phyloP scores from a whole-genome alignment of 2,797 vertebrate species.

The Allobates femoralis region DNA sequence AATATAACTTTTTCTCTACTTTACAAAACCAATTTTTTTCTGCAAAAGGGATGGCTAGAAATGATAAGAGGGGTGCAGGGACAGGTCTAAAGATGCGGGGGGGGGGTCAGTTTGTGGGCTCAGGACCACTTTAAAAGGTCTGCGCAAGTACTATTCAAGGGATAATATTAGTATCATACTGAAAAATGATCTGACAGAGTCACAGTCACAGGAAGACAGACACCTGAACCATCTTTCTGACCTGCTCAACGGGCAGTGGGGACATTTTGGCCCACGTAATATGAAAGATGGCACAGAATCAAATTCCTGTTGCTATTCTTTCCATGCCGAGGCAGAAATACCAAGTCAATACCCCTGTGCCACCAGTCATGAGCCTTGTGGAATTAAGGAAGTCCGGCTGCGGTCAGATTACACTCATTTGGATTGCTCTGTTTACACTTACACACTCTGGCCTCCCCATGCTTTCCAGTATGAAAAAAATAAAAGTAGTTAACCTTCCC shows the following conservation, averaged over 20 bases:
- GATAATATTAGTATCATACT: too few species aligned
- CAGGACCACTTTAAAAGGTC: too few species aligned
- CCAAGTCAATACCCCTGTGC: slow-evolving; percentile 32
- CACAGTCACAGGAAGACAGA: slow-evolving; percentile 26
- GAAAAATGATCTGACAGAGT: too few species aligned
- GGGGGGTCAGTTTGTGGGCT: too few species aligned
- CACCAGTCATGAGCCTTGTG: slow-evolving; percentile 46
- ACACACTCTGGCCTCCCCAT: neutral
- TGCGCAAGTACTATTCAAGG: too few species aligned
- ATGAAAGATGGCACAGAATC: slow-evolving; percentile 43
- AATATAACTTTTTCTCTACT: too few species aligned
- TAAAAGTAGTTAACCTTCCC: slow-evolving; percentile 8
- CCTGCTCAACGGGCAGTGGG: slow-evolving; percentile 27
- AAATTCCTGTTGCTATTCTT: slow-evolving; percentile 48
- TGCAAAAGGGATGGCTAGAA: too few species aligned
- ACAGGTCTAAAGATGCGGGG: too few species aligned
- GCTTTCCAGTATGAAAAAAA: neutral
- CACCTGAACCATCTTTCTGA: slow-evolving; percentile 46
- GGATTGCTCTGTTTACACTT: slow-evolving; percentile 32
- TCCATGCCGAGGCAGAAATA: slow-evolving; percentile 31
- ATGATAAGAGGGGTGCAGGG: too few species aligned
- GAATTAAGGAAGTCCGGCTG: slow-evolving; percentile 50
- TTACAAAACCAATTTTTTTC: too few species aligned
- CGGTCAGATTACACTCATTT: slow-evolving; percentile 50
- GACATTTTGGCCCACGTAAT: slow-evolving; percentile 31